Evolutionary conservation across 2,888 invertebrate species (phyloP), one percentile per base, ranked within the genome.

Genomic region (Aquatica leii): DNA sequence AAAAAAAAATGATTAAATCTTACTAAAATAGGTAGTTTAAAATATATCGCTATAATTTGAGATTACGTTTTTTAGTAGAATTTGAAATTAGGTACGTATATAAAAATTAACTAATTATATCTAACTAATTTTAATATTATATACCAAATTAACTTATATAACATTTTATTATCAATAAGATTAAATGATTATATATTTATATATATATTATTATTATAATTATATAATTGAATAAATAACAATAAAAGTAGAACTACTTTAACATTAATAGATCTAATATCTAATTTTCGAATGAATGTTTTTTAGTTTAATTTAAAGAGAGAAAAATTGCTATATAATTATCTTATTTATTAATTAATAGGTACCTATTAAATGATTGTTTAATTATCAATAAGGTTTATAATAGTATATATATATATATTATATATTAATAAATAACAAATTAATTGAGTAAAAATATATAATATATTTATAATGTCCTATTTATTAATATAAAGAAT

Each of bases 121-220:
- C 20, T 37, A 41, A 43, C 34, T 63, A 59, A 48, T 61, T 48
- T 24, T 2, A 24, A 24, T 24, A 24, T 24, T 24, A 24, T 4
- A 24, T 24, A 2, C 6, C 4, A 24, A 6, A 24, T 24, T 14
- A 51, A 48, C 17, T 54, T 54, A 48, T 43, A 56, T 69, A 74
- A 76, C 69, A 74, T 65, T 69, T 68, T 68, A 11, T 75, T 76
- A 24, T 24, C 6, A 24, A 71, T 48, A 64, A 59, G 60, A 61
- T 65, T 69, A 59, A 72, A 74, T 62, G 35, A 53, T 63, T 11
- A 70, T 64, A 69, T 54, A 70, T 65, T 63, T 69, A 66, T 63
- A 59, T 62, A 65, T 68, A 59, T 59, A 15, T 12, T 56, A 52
- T 31, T 41, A 62, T 54, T 54, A 55, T 49, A 54, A 62, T 55